Percentiles rank a stretch among this genome's conserved stretches.
Evolutionary conservation across 2,797 vertebrate species (phyloP).

Genomic region (Macrochelys suwanniensis): DNA sequence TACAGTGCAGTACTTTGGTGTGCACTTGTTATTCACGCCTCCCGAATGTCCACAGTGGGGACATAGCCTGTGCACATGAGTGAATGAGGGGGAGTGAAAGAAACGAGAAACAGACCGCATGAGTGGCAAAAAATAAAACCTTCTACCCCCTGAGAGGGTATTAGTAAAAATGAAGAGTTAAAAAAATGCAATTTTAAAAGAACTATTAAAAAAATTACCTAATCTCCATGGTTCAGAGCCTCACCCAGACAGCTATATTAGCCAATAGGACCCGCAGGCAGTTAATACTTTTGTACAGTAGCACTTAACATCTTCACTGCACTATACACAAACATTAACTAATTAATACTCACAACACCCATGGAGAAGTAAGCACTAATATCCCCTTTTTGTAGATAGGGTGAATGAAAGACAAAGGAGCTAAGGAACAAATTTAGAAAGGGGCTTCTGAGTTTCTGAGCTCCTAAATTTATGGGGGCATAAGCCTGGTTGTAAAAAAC

Average conservation of each 20-base stretch:
- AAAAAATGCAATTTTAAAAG: conserved; percentile 63
- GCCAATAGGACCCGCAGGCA: conserved; percentile 62
- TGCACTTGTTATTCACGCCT: too few species aligned
- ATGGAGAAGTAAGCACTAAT: conserved; percentile 43
- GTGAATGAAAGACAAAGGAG: conserved; percentile 39
- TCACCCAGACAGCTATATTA: conserved; percentile 64
- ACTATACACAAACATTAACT: conserved; percentile 67
- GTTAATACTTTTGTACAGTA: conserved; percentile 64
- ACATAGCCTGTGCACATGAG: not conserved
- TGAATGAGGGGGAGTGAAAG: conserved; percentile 26
- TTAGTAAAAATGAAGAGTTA: conserved; percentile 54
- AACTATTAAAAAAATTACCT: conserved; percentile 65
- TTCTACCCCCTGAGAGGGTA: conserved; percentile 2
- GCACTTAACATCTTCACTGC: conserved; percentile 54
- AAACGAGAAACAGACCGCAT: not conserved
- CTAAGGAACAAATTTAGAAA: not conserved
- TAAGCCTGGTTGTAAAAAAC: not conserved
- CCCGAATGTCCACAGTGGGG: too few species aligned
- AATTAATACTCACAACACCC: conserved; percentile 70
- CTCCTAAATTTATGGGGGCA: not conserved
- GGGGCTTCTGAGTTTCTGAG: not conserved
- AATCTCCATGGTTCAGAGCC: conserved; percentile 53
- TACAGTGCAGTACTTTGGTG: not conserved
- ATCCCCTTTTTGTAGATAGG: conserved; percentile 45
- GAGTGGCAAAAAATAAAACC: not conserved